Base-by-base conservation (phyloP, 92 coral and sea anemone species). In the Porites lobata region DNA sequence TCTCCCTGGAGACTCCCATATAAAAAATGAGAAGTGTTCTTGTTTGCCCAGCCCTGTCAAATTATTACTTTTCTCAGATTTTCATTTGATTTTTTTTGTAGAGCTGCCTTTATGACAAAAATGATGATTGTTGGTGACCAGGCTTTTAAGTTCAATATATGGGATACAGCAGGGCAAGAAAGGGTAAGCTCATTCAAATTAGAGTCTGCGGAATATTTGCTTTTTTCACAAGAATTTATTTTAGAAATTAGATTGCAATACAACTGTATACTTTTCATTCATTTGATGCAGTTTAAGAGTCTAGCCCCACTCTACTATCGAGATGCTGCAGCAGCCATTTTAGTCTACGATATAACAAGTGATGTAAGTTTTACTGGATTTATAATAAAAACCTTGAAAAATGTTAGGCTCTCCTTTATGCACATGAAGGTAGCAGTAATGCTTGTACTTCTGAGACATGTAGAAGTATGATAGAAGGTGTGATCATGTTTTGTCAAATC, bases 161-260 rank as follows among this genome's bases (percentile, higher is more conserved):
- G 99, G 99, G 99, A 97, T 72, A 97, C 99, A 2, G 99, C 99
- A 10, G 99, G 99, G 4, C 99, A 97, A 72, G 99, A 97, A 80
- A 92, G 99, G 93, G 99, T 97, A 70, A 64, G 91, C 64, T 3
- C 47, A 50, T 47, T 53, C 11, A 38, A 15, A 32, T 38, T 10
- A 13, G 17, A 6, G 15, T 10, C 9, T 0, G 15, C 17, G 47
- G 24, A 43, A 38, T 38, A 15, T 71, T 2, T 38, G 20, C 75
- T 70, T 67, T 67, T 8, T 17, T 70, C 1, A 26, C 14, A 32
- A 13, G 7, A 29, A 12, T 12, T 8, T 70, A 29, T 4, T 8
- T 68, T 24, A 38, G 0, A 19, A 50, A 5, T 8, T 9, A 69
- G 32, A 10, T 65, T 9, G 17, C 13, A 19, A 15, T 52, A 13